A percentile compares a stretch with the other conserved stretches of the same genome.
Conservation (phyloP, 53 echinoderm and acorn worm species). For the Hippasteria phrygiana region DNA sequence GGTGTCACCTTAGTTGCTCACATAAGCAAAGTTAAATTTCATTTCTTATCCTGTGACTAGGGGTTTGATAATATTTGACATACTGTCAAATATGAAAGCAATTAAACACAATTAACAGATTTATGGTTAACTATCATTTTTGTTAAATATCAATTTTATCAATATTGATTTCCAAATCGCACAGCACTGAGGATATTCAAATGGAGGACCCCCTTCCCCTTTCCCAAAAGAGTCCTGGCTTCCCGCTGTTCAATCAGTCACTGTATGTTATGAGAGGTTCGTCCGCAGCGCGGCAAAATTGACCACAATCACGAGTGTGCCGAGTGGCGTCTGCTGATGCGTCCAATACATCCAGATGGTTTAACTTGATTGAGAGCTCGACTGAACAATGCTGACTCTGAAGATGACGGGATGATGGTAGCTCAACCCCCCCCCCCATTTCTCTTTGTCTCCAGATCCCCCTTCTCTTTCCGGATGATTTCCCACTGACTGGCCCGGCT, state of each 20-base stretch:
- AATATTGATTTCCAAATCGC: no score
- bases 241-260: conserved; percentile 10
- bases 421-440: background rate
- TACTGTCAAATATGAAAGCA: no score
- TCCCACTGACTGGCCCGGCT: conserved; percentile 30
- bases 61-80: no score
- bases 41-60: no score
- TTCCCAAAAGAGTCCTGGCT: background rate
- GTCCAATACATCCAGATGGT: conserved; percentile 29
- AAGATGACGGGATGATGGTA: background rate
- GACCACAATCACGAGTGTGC: background rate
- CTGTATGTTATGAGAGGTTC: conserved; percentile 3
- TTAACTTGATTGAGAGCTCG: conserved; percentile 58
- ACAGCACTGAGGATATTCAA: conserved; percentile 15
- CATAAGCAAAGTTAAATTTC: no score
- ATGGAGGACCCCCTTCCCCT: background rate
- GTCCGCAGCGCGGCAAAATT: background rate
- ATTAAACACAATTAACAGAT: no score
- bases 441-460: background rate
- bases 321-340: background rate
- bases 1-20: no score
- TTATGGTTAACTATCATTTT: no score
- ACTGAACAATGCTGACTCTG: conserved; percentile 38
- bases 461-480: conserved; percentile 31
- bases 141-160: no score